Conservation (phyloP, 2,797 vertebrate genomes). For the Hemitrygon akajei region DNA sequence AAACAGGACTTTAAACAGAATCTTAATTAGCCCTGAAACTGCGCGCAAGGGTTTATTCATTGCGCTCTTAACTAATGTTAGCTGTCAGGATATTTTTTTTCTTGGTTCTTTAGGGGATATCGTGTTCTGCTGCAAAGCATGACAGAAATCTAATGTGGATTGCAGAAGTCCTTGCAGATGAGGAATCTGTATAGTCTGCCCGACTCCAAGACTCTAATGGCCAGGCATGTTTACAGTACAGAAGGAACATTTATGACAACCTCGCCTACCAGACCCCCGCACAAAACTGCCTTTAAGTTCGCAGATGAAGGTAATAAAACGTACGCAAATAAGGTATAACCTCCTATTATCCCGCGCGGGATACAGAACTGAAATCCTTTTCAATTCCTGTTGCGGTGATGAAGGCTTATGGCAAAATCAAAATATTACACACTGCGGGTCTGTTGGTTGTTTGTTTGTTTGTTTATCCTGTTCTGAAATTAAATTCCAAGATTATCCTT, state of each 20-base stretch:
- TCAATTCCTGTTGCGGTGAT: background rate
- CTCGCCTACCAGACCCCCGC: slow-evolving; percentile 30
- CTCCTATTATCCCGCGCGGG: background rate
- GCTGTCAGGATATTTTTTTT: slow-evolving; percentile 60
- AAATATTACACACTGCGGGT: background rate
- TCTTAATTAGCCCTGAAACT: slow-evolving; percentile 70
- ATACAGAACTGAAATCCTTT: background rate
- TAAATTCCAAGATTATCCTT: background rate
- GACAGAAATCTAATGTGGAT: slow-evolving; percentile 60
- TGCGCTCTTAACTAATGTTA: slow-evolving; percentile 62
- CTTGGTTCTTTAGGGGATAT: slow-evolving; percentile 59
- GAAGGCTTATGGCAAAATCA: background rate
- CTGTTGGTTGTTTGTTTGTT: background rate
- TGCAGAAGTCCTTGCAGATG: slow-evolving; percentile 43
- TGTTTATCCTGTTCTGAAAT: background rate
- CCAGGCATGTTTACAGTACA: slow-evolving; percentile 47
- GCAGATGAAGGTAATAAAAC: slow-evolving; percentile 34
- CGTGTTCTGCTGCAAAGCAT: slow-evolving; percentile 61
- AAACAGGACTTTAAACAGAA: slow-evolving; percentile 57
- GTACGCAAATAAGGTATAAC: slow-evolving; percentile 2
- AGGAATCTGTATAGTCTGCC: slow-evolving; percentile 47
- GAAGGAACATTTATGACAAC: slow-evolving; percentile 35
- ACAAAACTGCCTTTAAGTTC: slow-evolving; percentile 30
- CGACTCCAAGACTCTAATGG: slow-evolving; percentile 51
- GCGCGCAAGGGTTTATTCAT: slow-evolving; percentile 64